These are phyloP conservation scores for Ammodytes marinus DNA, from an alignment of 2,113 vertebrate species.

Conservation along the genomic window DNA sequence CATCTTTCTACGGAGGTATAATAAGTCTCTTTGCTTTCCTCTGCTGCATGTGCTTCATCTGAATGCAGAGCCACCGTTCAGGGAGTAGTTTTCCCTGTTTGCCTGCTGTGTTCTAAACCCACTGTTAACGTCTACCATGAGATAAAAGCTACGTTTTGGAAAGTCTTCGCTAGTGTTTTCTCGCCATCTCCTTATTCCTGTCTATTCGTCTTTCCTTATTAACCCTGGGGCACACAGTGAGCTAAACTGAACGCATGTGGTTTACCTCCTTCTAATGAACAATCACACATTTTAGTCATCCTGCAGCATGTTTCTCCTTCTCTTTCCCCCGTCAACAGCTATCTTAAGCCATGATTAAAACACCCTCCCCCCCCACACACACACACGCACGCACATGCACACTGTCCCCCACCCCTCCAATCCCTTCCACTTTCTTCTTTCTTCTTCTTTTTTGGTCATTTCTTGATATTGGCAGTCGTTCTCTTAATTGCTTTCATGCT, in stretches of 20 bases:
- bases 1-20: constrained; percentile 15
- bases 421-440: background rate
- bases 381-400: background rate
- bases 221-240: constrained; percentile 58
- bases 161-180: constrained; percentile 26
- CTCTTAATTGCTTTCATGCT: constrained; percentile 37
- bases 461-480: background rate
- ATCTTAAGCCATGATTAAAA: constrained; percentile 59
- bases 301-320: constrained; percentile 34
- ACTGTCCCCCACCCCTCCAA: background rate
- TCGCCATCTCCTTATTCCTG: constrained; percentile 10
- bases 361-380: constrained; percentile 1
- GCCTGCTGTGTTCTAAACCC: background rate
- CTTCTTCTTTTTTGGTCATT: constrained; percentile 34
- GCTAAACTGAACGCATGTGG: constrained; percentile 13
- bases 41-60: constrained; percentile 9
- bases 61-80: background rate
- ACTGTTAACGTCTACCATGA: constrained; percentile 21
- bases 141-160: constrained; percentile 31
- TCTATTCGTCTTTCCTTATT: constrained; percentile 58
- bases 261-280: constrained; percentile 56
- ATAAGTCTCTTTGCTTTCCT: constrained; percentile 25
- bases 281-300: constrained; percentile 51
- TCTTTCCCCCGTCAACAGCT: constrained; percentile 67
- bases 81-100: background rate